Base-by-base conservation (phyloP, 2,888 invertebrate species). In the Diaphora mendica region DNA sequence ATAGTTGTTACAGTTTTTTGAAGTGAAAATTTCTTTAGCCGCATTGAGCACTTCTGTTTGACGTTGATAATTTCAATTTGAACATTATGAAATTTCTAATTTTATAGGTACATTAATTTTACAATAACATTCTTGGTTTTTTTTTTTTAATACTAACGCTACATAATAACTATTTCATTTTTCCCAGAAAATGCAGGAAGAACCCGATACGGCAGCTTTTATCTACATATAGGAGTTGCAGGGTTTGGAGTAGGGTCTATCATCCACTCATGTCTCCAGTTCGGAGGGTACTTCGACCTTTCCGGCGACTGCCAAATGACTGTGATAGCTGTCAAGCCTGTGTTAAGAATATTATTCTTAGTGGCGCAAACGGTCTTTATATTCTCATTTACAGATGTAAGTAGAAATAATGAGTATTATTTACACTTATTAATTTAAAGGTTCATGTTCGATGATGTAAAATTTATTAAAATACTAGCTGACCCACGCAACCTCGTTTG, bases 331-430 rank as follows among this genome's bases (percentile, higher is more conserved):
- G 88, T 97, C 62, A 96, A 97, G 70, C 97, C 97, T 1, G 94
- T 96, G 0, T 91, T 96, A 23, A 95, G 97, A 71, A 96, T 97
- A 86, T 89, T 96, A 74, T 97, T 97, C 91, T 96, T 97, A 80
- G 96, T 97, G 79, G 96, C 96, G 67, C 97, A 97, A 89, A 97
- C 97, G 75, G 96, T 97, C 85, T 97, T 97, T 88, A 97, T 97
- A 83, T 97, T 97, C 89, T 96, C 97, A 7, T 97, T 97, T 84
- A 96, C 97, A 64, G 96, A 97, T 91, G 97, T 97, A 89, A 94
- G 96, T 91, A 74, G 35, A 71, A 48, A 30, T 35, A 64, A 33
- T 26, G 4, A 59, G 26, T 33, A 44, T n/a, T n/a, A n/a, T 23
- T 15, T 55, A 26, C 0, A 17, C 23, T 64, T 55, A 35, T 39